Evolutionary conservation across 2,888 invertebrate species (phyloP), one percentile per base, ranked within the genome.

Genomic region (Drosophila formosana): DNA sequence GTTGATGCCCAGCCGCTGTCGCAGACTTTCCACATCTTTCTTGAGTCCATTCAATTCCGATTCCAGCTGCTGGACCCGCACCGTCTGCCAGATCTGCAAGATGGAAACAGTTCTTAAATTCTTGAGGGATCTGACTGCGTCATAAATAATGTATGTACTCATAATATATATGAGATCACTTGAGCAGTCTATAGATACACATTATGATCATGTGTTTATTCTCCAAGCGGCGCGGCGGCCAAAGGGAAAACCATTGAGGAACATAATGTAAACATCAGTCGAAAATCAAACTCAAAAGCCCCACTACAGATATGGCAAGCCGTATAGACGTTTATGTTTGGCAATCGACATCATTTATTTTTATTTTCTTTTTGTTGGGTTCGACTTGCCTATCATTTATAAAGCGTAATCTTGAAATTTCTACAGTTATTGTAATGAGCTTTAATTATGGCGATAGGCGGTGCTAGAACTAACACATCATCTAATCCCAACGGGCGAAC

Each of bases 31-130:
- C 49, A 93, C 80, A 37, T 91, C 81, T 30, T 78, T 79, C 34
- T 87, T 85, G 50, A 93, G 73, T 9, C 73, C 68, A 25, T 80
- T 75, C n/a, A 92, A 78, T 72, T 92, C 91, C 47, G 72, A 82
- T 66, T 92, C 88, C 55, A 92, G 72, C 57, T 88, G 81, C 11
- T 82, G 72, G 39, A 91, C 78, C 25, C 90, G 90, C 67, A 82
- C 72, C n/a, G 89, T 79, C 65, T 91, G 90, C 90, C 91, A 92
- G 71, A 92, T 88, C 92, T 92, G 73, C 28, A 81, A 69, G 58
- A 49, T 4, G 11, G 5, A 39, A 13, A 58, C 11, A 49, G 3
- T 23, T 26, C 23, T 51, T 43, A 26, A 28, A 26, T 41, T 49
- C 23, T 60, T 28, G 11, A 55, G 5, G 30, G 3, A 32, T 34